Conservation (phyloP, 2,113 vertebrate species). For the Amazona vittata region DNA sequence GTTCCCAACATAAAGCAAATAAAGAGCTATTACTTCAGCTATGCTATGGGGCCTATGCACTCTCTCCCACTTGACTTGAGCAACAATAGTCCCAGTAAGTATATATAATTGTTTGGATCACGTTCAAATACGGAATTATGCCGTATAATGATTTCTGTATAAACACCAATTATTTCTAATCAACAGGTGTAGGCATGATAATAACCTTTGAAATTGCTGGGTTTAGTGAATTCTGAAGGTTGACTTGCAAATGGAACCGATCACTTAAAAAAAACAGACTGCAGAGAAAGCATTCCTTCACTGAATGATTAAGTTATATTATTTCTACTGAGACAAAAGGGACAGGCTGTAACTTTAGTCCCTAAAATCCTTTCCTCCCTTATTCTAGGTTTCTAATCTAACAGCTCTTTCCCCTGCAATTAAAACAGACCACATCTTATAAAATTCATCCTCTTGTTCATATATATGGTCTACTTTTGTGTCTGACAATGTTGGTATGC, state of each 20-base stretch:
- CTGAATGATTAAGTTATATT: background rate
- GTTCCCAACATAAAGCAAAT: background rate
- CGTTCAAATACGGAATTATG: background rate
- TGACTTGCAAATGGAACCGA: background rate
- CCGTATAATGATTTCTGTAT: background rate
- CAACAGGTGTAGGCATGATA: background rate
- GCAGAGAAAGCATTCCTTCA: background rate
- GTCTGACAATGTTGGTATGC: background rate
- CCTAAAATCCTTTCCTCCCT: background rate
- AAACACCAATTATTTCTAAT: background rate
- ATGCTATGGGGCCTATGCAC: background rate
- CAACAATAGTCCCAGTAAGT: background rate
- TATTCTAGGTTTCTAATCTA: background rate
- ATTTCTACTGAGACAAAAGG: background rate
- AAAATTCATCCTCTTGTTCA: background rate
- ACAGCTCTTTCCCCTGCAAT: background rate
- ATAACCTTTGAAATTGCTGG: background rate
- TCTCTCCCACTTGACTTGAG: background rate
- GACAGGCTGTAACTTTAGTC: background rate
- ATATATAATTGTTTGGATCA: background rate
- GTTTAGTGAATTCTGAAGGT: background rate
- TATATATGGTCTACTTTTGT: background rate
- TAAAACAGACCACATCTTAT: background rate
- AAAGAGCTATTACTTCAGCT: background rate
- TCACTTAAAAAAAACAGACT: background rate